These are phyloP conservation scores for Rhinoptilus africanus DNA, from an alignment of 2,113 vertebrate species.

Conservation along the genomic window DNA sequence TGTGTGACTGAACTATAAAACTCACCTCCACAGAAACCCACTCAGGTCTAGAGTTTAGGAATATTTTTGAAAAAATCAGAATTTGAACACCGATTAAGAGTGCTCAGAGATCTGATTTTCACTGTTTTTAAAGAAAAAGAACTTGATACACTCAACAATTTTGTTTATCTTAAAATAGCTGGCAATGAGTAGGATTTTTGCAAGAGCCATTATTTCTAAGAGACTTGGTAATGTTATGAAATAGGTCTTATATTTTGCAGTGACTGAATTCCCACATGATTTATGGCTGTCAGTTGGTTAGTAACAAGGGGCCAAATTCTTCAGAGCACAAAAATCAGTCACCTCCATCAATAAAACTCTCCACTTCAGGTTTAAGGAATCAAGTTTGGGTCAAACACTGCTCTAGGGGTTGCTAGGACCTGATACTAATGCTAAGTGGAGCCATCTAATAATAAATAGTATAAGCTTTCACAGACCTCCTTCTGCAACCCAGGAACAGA, in stretches of 20 bases:
- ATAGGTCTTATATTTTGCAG: neutral
- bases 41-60: neutral
- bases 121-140: neutral
- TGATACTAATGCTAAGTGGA: neutral
- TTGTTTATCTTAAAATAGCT: neutral
- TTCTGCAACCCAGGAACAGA: neutral
- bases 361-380: neutral
- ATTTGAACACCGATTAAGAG: neutral
- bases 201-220: neutral
- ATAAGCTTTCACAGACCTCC: neutral
- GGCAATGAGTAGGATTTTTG: neutral
- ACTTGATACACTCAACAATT: neutral
- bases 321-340: neutral
- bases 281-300: neutral
- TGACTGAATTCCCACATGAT: neutral
- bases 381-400: neutral
- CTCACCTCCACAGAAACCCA: neutral
- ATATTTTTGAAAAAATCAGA: neutral
- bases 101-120: neutral
- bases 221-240: neutral
- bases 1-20: slow-evolving; percentile 12
- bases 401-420: neutral
- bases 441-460: neutral
- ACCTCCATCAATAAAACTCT: neutral
- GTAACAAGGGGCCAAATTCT: neutral